Percentiles rank a stretch among this genome's conserved stretches.
phyloP scores from a whole-genome alignment of 2,797 vertebrate species.

The Cetoscarus ocellatus region DNA sequence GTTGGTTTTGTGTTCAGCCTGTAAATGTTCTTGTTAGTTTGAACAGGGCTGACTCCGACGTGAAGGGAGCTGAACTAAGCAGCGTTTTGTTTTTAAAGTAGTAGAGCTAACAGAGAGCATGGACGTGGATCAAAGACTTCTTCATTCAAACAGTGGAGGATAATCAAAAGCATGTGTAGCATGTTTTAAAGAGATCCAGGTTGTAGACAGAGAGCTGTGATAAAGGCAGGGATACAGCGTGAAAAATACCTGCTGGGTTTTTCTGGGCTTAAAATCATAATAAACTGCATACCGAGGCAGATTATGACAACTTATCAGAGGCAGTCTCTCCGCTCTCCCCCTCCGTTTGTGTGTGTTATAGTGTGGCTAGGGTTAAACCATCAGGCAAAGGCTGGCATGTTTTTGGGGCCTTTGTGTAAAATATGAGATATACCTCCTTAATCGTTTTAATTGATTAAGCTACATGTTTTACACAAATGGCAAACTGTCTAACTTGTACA shows the following conservation, averaged over 20 bases:
- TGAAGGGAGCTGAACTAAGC: constrained; percentile 3
- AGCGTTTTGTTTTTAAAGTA: constrained; percentile 41
- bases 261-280: constrained; percentile 54
- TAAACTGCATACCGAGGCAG: constrained; percentile 53
- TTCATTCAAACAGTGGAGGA: constrained; percentile 45
- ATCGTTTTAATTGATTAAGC: too few species aligned
- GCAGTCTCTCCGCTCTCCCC: constrained; percentile 33
- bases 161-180: constrained; percentile 69
- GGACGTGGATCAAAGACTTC: constrained; percentile 59
- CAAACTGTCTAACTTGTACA: too few species aligned
- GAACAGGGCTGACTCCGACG: constrained; percentile 23
- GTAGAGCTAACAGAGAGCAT: constrained; percentile 16
- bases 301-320: constrained; percentile 60
- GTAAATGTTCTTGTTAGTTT: constrained; percentile 43
- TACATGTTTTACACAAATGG: too few species aligned
- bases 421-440: too few species aligned
- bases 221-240: constrained; percentile 40
- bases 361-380: too few species aligned
- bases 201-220: constrained; percentile 13
- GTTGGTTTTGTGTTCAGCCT: constrained; percentile 8
- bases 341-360: neutral
- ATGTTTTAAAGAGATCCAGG: constrained; percentile 47
- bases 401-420: too few species aligned
- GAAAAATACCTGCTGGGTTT: constrained; percentile 60
- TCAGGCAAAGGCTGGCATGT: too few species aligned